Evolutionary conservation across 2,888 invertebrate genomes (phyloP).

Genomic region (Conus canariensis): DNA sequence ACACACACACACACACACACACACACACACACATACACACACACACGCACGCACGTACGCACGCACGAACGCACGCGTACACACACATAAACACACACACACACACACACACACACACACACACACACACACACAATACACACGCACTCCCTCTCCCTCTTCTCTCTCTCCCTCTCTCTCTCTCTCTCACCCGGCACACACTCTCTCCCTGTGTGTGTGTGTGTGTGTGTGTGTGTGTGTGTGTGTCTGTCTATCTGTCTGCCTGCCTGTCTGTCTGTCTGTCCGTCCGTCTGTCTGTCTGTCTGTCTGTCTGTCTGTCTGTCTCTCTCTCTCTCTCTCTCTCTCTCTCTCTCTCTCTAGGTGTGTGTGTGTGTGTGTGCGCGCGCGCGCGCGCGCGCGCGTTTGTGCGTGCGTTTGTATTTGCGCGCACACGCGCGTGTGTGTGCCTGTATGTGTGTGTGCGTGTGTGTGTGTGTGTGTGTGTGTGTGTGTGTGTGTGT

Average conservation of each 20-base stretch:
- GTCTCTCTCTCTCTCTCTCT: too few relatives aligned
- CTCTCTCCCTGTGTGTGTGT: neutral
- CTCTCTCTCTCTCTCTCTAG: too few relatives aligned
- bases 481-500: too few relatives aligned
- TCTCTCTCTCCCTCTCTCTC: neutral
- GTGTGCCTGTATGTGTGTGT: too few relatives aligned
- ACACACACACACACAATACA: neutral
- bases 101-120: neutral
- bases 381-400: fast-evolving
- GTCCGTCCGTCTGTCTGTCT: neutral
- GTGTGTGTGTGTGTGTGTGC: too few relatives aligned
- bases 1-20: neutral
- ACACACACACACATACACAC: neutral
- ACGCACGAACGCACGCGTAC: neutral
- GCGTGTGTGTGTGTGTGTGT: too few relatives aligned
- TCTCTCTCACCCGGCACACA: neutral
- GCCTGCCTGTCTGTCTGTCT: neutral
- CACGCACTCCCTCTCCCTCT: neutral
- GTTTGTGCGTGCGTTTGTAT: too few relatives aligned
- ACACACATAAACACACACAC: neutral
- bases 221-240: too few relatives aligned
- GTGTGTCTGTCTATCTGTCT: neutral
- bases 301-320: neutral
- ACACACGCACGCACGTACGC: neutral
- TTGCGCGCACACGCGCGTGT: too few relatives aligned